Percentiles rank a stretch among this genome's conserved stretches.
phyloP scores from a whole-genome alignment of 2,888 invertebrate genomes.

The Dynastes tityus region DNA sequence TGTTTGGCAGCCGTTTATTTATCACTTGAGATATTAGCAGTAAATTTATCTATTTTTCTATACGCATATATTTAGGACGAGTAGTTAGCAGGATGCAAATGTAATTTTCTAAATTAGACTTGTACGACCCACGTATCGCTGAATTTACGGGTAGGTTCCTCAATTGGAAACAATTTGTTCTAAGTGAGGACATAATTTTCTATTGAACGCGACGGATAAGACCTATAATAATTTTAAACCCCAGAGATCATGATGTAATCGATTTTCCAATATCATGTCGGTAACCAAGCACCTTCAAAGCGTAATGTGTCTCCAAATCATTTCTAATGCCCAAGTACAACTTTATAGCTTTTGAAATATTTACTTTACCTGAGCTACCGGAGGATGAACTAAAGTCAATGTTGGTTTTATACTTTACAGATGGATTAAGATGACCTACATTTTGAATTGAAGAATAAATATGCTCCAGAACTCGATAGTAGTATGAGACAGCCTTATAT shows the following conservation, averaged over 20 bases:
- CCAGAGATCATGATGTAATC: slow-evolving; percentile 3
- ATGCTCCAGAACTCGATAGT: not conserved
- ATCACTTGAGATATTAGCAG: not conserved
- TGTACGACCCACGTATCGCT: too few relatives aligned
- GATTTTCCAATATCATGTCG: slow-evolving; percentile 8
- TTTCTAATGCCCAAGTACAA: not conserved
- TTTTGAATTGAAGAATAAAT: not conserved
- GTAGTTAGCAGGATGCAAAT: not conserved
- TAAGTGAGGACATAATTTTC: slow-evolving; percentile 13
- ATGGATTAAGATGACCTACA: not conserved
- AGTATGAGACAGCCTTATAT: too few relatives aligned
- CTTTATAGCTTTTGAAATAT: not conserved
- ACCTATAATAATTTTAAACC: not conserved
- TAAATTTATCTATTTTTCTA: not conserved
- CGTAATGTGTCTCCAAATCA: not conserved
- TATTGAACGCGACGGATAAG: not conserved
- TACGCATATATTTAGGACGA: not conserved
- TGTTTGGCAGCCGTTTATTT: not conserved
- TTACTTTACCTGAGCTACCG: slow-evolving; percentile 18
- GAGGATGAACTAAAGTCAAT: slow-evolving; percentile 5
- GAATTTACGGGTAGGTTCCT: not conserved
- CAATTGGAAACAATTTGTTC: not conserved
- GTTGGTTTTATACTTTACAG: not conserved
- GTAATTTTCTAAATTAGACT: not conserved
- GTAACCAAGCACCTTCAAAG: slow-evolving; percentile 9